Evolutionary conservation across 2,113 vertebrate species (phyloP).

Genomic region (Psittacula cyanocephala): DNA sequence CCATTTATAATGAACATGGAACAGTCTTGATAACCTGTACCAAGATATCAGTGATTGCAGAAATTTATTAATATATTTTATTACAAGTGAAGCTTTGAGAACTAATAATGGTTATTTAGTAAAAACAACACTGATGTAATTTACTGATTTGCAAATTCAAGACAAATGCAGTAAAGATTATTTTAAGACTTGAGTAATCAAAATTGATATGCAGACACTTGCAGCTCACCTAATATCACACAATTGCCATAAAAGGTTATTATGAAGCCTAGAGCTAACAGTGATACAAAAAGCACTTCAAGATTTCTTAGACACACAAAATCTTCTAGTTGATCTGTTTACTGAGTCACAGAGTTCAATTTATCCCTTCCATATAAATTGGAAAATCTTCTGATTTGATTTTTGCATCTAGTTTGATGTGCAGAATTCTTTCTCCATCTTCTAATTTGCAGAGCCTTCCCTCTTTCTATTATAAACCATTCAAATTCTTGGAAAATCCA

Average conservation of each 20-base stretch:
- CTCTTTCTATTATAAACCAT: background rate
- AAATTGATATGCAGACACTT: background rate
- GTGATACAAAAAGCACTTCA: background rate
- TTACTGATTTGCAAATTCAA: background rate
- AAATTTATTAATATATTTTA: background rate
- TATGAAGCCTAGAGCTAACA: background rate
- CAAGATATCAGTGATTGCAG: background rate
- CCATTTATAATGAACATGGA: background rate
- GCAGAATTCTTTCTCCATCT: background rate
- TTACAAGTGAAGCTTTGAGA: background rate
- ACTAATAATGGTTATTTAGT: background rate
- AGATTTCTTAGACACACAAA: background rate
- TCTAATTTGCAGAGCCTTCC: background rate
- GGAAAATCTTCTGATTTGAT: background rate
- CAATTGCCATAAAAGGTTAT: background rate
- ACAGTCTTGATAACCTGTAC: background rate
- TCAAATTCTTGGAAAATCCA: background rate
- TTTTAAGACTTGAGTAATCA: background rate
- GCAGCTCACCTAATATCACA: background rate
- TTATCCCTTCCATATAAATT: background rate
- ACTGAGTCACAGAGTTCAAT: background rate
- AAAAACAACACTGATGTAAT: background rate
- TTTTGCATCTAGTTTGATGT: background rate
- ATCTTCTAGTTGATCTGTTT: background rate
- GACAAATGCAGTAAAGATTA: background rate